phyloP scores from a whole-genome alignment of 2,888 invertebrate species.

The Palloptera scutellata region DNA sequence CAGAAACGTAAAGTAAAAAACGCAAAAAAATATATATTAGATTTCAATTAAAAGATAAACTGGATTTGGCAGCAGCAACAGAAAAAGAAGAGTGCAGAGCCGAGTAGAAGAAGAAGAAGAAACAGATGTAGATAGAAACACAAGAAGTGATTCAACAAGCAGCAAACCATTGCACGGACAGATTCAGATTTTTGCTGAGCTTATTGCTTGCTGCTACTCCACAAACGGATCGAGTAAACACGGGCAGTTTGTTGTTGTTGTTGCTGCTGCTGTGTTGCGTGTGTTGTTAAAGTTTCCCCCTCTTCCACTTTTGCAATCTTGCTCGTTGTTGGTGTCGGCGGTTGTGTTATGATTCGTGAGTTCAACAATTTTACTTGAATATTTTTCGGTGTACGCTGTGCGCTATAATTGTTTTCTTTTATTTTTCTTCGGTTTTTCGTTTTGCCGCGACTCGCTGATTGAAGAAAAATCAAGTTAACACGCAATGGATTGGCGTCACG shows the following conservation, averaged over 20 bases:
- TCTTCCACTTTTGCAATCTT: too few species aligned
- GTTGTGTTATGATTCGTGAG: constrained; percentile 20
- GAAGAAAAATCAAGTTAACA: constrained; percentile 43
- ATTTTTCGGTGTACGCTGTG: constrained; percentile 6
- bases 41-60: constrained; percentile 31
- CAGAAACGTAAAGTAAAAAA: neutral
- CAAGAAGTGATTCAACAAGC: neutral
- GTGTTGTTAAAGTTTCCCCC: too few species aligned
- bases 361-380: constrained; percentile 13
- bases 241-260: too few species aligned
- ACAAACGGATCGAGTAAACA: too few species aligned
- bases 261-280: too few species aligned
- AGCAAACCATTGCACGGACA: too few species aligned
- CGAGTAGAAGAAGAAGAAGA: neutral
- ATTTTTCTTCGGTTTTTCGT: constrained; percentile 1
- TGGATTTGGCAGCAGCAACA: constrained; percentile 19
- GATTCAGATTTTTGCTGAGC: too few species aligned
- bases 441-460: constrained; percentile 24
- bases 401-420: neutral
- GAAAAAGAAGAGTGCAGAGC: neutral
- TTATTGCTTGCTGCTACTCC: too few species aligned
- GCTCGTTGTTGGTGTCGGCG: neutral
- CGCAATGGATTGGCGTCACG: constrained; percentile 36
- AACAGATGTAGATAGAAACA: neutral
- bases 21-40: neutral